Evolutionary conservation across 2,113 vertebrate species (phyloP), one percentile per base, ranked within the genome.

Genomic region (Microtus richardsoni): DNA sequence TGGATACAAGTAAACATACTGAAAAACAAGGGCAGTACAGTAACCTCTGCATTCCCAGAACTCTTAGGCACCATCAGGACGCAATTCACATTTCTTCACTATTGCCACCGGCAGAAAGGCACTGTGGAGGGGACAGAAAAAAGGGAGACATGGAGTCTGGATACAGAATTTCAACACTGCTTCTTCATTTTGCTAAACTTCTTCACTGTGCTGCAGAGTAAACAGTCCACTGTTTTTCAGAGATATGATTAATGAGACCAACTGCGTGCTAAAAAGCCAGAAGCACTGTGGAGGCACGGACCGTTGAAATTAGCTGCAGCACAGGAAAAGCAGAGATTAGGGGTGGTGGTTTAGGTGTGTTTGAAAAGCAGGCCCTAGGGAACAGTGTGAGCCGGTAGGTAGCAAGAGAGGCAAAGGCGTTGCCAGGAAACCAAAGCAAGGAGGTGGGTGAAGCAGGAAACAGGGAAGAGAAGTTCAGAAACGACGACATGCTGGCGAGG

Each of bases 231-330:
- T 74, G 79, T 91, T 92, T 49, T n/a, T 11, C 44, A 62, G 41
- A 62, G 80, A 60, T 26, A 44, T n/a, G 73, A 71, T 41, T 78
- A 64, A 87, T 54, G 77, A 91, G 60, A 49, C 14, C 80, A 47
- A 73, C 83, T 66, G 24, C 28, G 41, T 33, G 71, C n/a, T 75
- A 71, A 75, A 95, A 88, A 16, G 26, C 64, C 44, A 58, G 89
- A 79, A 66, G 74, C 88, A 66, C 16, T 49, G 91, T 26, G 58
- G 80, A 68, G 74, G 66, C 28, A 39, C 39, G 78, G 71, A 77
- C 33, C 95, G 88, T 80, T 85, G 74, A 91, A 96, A 93, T 64
- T 60, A 47, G 26, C 80, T 66, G 58, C 71, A 71, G 80, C 19
- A 22, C 49, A 83, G 80, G 60, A 93, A 84, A 95, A 73, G 70